Evolutionary conservation across 2,797 vertebrate species (phyloP), one percentile per base, ranked within the genome.

Genomic region (Hoplostethus atlanticus): DNA sequence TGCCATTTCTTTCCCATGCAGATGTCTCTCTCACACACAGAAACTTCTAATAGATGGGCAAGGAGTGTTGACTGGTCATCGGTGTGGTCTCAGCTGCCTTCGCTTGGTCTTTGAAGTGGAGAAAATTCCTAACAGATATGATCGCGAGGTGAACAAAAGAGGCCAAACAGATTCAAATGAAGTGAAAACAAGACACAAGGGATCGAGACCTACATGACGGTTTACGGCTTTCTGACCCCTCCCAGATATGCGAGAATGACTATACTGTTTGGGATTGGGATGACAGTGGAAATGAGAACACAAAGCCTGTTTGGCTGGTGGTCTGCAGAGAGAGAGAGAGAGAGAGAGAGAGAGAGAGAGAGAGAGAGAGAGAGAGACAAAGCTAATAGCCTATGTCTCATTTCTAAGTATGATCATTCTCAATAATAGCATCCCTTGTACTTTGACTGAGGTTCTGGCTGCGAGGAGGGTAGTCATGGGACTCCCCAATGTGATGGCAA

Each of bases 351-450:
- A 54, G 25, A 34, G n/a, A 38, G 48, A n/a, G 28, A 16, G 7
- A 63, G 52, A 77, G 72, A 48, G 52, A 1, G 11, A 67, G 46
- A 30, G 67, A 66, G 21, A 21, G 21, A 71, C 42, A 28, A 31
- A 57, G 47, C 60, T 71, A 73, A 84, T 78, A 87, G 89, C 31
- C 7, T 50, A 61, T 68, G 68, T 77, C 76, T 79, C 79, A 76
- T 80, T 86, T 81, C 44, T 59, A 74, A 77, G 80, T 69, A 38
- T 65, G 81, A 89, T 77, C 62, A 46, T 81, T 73, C 54, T 73
- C 68, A 85, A 92, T 93, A 90, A 92, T 83, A 85, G 80, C 78
- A 76, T 85, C 68, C 79, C 88, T 92, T 91, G 91, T 91, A 80
- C 85, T 90, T 80, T 61, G 73, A 65, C 82, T 84, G 83, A 78